phyloP scores from a whole-genome alignment of 23 tunicate genomes.

The Diplosoma virens region DNA sequence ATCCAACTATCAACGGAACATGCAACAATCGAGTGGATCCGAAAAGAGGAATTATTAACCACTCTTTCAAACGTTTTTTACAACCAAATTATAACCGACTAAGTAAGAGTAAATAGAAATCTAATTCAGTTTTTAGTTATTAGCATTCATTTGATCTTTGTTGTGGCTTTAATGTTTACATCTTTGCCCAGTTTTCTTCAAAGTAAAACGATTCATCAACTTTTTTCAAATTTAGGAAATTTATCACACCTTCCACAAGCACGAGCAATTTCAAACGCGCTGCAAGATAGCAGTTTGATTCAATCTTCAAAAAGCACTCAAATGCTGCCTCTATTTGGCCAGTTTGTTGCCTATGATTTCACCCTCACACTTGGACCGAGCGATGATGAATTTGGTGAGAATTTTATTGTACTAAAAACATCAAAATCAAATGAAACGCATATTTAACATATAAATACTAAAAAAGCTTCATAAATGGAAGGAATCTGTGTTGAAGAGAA shows the following conservation, averaged over 20 bases:
- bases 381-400: neutral
- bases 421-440: too few relatives aligned
- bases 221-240: too few relatives aligned
- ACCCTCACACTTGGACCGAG: neutral
- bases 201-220: too few relatives aligned
- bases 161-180: too few relatives aligned
- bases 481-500: too few relatives aligned
- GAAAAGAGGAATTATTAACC: constrained; percentile 44
- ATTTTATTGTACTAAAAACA: too few relatives aligned
- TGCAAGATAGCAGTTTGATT: constrained; percentile 17
- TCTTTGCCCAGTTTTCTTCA: too few relatives aligned
- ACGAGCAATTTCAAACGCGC: constrained; percentile 39
- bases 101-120: neutral
- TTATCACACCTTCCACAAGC: constrained; percentile 18
- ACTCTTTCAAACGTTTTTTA: constrained; percentile 54
- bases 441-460: too few relatives aligned
- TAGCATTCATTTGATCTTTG: too few relatives aligned
- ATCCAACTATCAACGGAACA: constrained; percentile 38
- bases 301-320: constrained; percentile 34
- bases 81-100: constrained; percentile 46
- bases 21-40: constrained; percentile 76
- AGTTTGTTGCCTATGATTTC: constrained; percentile 32
- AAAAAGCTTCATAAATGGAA: too few relatives aligned
- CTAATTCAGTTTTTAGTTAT: neutral
- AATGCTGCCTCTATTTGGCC: constrained; percentile 85